A percentile compares a stretch with the other conserved stretches of the same genome.
phyloP scores from a whole-genome alignment of 1,140 invertebrate genomes.

The Lethrus apterus region DNA sequence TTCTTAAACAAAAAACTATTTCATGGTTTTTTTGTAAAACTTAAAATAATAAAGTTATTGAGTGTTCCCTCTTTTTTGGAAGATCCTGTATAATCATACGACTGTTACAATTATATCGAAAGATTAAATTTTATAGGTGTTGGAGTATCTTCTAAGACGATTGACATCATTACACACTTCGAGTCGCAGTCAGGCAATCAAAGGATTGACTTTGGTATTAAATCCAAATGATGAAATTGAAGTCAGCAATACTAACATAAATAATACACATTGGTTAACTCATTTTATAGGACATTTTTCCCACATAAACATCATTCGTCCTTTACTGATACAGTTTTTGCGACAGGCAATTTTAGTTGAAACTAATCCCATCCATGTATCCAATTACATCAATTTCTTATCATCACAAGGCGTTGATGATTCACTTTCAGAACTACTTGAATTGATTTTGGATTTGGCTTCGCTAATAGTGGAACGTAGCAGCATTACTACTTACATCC shows the following conservation, averaged over 20 bases:
- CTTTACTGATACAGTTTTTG: conserved; percentile 60
- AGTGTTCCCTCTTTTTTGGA: too few species aligned
- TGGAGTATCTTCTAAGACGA: conserved; percentile 87
- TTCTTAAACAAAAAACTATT: too few species aligned
- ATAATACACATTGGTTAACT: conserved; percentile 62
- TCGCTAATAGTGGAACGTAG: conserved; percentile 90
- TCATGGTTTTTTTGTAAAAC: too few species aligned
- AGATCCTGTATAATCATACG: too few species aligned
- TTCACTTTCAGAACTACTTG: conserved; percentile 54
- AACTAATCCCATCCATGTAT: conserved; percentile 76
- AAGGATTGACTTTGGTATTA: conserved; percentile 53
- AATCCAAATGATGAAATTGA: conserved; percentile 41
- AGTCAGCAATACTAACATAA: conserved; percentile 17
- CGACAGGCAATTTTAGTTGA: conserved; percentile 84
- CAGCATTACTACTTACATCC: conserved; percentile 75
- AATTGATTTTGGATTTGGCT: conserved; percentile 69
- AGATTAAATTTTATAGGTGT: too few species aligned
- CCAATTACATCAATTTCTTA: conserved; percentile 83
- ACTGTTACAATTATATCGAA: too few species aligned
- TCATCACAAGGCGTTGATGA: conserved; percentile 63
- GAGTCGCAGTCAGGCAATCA: conserved; percentile 70
- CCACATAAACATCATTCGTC: conserved; percentile 61
- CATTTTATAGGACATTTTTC: conserved; percentile 65
- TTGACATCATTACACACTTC: conserved; percentile 73
- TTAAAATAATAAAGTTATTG: too few species aligned